Base-by-base conservation (phyloP, 2,888 invertebrate genomes). In the Acrobasis consociella region DNA sequence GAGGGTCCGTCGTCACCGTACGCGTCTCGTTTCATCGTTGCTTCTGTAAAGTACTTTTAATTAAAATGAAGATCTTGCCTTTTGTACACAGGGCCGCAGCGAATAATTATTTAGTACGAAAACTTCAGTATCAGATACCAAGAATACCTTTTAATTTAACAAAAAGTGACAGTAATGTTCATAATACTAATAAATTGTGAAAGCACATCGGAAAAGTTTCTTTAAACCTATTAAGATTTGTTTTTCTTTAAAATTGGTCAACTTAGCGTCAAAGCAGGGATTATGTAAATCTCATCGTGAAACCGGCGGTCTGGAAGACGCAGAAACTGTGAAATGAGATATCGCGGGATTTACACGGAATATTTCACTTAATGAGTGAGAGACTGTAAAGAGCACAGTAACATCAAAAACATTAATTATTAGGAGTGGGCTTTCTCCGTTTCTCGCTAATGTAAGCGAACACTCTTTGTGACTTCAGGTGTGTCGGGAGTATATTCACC, bases 1-100 rank as follows among this genome's bases (percentile, higher is more conserved):
- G 95, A 94, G 71, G 95, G 95, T 66, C 94, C 94, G 72, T 95
- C 94, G 60, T 89, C 92, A 31, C 85, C 85, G 76, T 89, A 91
- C 13, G 91, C 91, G 78, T 93, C 93, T 5, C 93, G 86, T 81
- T 93, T 93, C 93, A 93, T 93, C 39, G 15, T 22, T 16, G 51
- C 17, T 22, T 22, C 60, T 60, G 50, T 62, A 78, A 31, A 31
- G 7, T 22, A 31, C 31, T 31, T 31, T 31, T 31, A 7, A 31
- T 31, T 31, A 31, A 31, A 22, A 22, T 22, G 3, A 22, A 2
- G 22, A 50, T 15, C 10, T 17, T 49, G 49, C n/a, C 49, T 22
- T 22, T 22, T 22, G 31, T 22, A 22, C 22, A 22, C 22, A 22
- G 22, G 22, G 22, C 22, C 2, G 5, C 22, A n/a, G n/a, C n/a